Evolutionary conservation across 1,140 invertebrate species (phyloP).

Genomic region (Battus philenor): DNA sequence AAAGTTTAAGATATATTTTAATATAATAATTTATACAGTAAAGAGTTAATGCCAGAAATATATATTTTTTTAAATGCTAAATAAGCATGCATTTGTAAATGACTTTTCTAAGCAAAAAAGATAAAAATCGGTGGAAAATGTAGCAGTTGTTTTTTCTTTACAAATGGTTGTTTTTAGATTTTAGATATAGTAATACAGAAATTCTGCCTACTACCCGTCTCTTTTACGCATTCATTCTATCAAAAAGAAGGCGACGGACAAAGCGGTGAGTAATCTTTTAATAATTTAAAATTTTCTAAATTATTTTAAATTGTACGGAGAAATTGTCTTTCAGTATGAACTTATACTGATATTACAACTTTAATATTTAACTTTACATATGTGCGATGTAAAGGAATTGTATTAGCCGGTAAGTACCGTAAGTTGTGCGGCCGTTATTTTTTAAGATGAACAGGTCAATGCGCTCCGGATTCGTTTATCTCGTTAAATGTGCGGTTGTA

Average conservation of each 20-base stretch:
- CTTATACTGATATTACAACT: no score
- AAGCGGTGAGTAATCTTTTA: slow-evolving; percentile 46
- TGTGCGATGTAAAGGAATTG: no score
- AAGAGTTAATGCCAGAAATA: no score
- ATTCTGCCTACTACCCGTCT: slow-evolving; percentile 18
- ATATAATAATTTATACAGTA: no score
- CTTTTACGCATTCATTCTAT: slow-evolving; percentile 34
- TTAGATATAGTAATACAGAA: slow-evolving; percentile 18
- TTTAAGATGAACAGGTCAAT: slow-evolving; percentile 69
- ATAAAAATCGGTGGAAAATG: no score
- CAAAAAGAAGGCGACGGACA: slow-evolving; percentile 38
- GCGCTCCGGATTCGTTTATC: slow-evolving; percentile 30
- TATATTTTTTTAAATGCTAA: no score
- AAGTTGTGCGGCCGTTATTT: slow-evolving; percentile 59
- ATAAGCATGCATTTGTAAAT: no score
- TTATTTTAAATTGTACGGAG: neutral
- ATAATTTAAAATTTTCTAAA: slow-evolving; percentile 6
- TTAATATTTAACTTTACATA: no score
- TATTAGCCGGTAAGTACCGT: slow-evolving; percentile 29
- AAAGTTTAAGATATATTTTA: no score
- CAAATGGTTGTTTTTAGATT: slow-evolving; percentile 1
- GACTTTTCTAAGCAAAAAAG: no score
- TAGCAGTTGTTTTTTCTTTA: no score
- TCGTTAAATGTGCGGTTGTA: slow-evolving; percentile 17
- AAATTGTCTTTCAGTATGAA: no score